A percentile compares a stretch with the other conserved stretches of the same genome.
These are phyloP conservation scores for Sminthurides aquaticus DNA, from an alignment of 2,888 invertebrate genomes.

Conservation along the genomic window DNA sequence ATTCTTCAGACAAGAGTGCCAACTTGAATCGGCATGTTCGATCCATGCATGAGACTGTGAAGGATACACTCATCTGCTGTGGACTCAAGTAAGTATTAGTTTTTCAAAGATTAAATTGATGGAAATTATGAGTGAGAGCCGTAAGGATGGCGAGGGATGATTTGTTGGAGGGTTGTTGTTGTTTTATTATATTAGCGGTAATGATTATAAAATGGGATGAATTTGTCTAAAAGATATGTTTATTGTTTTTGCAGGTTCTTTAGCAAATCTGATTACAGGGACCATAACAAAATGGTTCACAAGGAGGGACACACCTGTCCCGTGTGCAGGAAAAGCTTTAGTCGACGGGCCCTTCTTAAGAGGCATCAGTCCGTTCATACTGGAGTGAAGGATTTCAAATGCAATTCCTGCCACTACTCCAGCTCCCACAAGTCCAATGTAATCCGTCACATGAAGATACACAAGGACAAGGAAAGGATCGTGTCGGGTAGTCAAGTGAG, in stretches of 20 bases:
- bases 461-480: slow-evolving; percentile 3
- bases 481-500: neutral
- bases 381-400: slow-evolving; percentile 48
- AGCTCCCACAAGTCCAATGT: slow-evolving; percentile 50
- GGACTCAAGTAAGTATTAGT: slow-evolving; percentile 19
- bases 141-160: no score
- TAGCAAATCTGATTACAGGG: slow-evolving; percentile 47
- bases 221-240: no score
- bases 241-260: slow-evolving; percentile 42
- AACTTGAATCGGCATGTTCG: slow-evolving; percentile 19
- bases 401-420: slow-evolving; percentile 47
- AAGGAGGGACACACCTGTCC: slow-evolving; percentile 47
- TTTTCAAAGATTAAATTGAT: no score
- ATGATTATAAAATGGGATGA: no score
- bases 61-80: slow-evolving; percentile 18
- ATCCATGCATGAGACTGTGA: slow-evolving; percentile 21
- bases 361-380: slow-evolving; percentile 49
- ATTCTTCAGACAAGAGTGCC: slow-evolving; percentile 20
- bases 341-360: slow-evolving; percentile 48
- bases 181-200: no score
- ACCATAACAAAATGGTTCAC: slow-evolving; percentile 47
- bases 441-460: slow-evolving; percentile 46
- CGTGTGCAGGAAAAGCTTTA: slow-evolving; percentile 47
- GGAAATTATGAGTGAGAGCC: no score
- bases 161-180: no score